Conservation (phyloP, 2,113 vertebrate genomes). For the Pygoscelis adeliae region DNA sequence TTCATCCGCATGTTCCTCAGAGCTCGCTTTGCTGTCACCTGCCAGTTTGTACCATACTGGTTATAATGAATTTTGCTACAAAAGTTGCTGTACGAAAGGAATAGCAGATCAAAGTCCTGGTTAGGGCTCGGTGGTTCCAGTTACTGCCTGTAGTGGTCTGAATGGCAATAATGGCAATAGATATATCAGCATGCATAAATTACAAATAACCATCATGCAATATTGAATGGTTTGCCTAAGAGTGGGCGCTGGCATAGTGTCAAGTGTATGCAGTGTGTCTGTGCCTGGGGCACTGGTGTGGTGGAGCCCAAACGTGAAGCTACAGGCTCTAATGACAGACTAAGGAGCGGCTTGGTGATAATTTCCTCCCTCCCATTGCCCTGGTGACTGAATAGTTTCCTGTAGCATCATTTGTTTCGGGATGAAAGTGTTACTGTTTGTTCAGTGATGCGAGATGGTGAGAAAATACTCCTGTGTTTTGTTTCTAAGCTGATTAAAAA, state of each 20-base stretch:
- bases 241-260: background rate
- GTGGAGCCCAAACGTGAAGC: background rate
- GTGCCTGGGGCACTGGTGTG: background rate
- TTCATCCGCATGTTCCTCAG: background rate
- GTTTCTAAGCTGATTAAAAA: background rate
- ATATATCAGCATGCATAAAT: background rate
- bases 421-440: background rate
- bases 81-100: background rate
- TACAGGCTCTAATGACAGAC: background rate
- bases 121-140: background rate
- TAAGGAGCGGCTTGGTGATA: background rate
- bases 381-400: background rate
- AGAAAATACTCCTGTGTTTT: background rate
- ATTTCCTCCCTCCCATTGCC: background rate
- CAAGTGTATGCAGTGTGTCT: background rate
- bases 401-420: background rate
- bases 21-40: background rate
- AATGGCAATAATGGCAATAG: background rate
- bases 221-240: background rate
- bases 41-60: background rate
- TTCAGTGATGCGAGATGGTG: fast-evolving
- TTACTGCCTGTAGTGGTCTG: background rate
- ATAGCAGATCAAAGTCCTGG: background rate
- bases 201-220: background rate
- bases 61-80: background rate